Evolutionary conservation across 2,888 invertebrate genomes (phyloP).

Genomic region (Noctua comes): DNA sequence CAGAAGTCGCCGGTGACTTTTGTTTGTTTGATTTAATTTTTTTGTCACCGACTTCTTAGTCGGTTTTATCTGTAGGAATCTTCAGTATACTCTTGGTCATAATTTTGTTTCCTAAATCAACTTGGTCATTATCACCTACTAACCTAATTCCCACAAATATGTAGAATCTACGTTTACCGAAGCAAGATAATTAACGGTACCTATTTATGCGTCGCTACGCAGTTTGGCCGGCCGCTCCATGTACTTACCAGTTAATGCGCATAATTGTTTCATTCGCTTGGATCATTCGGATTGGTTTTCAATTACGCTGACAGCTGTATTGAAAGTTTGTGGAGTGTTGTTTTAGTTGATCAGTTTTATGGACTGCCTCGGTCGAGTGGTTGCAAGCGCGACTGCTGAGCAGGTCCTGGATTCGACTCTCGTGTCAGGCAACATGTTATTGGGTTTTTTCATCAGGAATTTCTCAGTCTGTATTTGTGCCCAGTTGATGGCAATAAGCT

Average conservation of each 20-base stretch:
- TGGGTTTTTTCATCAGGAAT: too few relatives aligned
- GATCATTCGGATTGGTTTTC: slow-evolving; percentile 37
- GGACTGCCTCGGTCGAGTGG: too few relatives aligned
- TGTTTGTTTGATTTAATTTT: too few relatives aligned
- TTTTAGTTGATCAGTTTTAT: slow-evolving; percentile 7
- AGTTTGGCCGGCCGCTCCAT: slow-evolving; percentile 22
- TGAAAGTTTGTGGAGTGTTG: slow-evolving; percentile 2
- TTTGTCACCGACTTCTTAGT: too few relatives aligned
- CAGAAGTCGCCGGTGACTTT: too few relatives aligned
- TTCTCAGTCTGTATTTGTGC: too few relatives aligned
- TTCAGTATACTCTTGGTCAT: too few relatives aligned
- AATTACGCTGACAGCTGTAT: slow-evolving; percentile 37
- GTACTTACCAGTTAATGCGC: slow-evolving; percentile 33
- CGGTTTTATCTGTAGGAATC: too few relatives aligned
- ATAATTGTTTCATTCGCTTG: slow-evolving; percentile 49
- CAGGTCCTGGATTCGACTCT: too few relatives aligned
- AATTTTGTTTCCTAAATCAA: not conserved
- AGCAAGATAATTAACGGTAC: slow-evolving; percentile 29
- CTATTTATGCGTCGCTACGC: slow-evolving; percentile 22
- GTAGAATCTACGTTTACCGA: not conserved
- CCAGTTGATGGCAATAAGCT: too few relatives aligned
- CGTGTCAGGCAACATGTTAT: too few relatives aligned
- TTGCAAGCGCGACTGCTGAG: too few relatives aligned
- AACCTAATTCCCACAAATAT: slow-evolving; percentile 11
- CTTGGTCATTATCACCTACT: not conserved